Evolutionary conservation across 2,113 vertebrate species (phyloP).

Genomic region (Setophaga petechia): DNA sequence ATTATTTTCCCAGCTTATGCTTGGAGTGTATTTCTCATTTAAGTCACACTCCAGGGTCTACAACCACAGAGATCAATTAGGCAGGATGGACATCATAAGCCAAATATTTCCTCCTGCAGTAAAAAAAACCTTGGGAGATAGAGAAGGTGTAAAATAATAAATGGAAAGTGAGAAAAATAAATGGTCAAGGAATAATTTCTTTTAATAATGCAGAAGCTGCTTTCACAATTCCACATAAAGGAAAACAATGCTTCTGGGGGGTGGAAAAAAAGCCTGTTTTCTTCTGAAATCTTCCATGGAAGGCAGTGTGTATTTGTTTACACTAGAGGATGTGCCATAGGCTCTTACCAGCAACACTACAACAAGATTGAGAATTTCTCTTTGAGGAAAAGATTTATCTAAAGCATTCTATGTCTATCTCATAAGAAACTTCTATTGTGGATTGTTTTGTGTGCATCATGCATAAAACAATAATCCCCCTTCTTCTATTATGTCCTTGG

Average conservation of each 20-base stretch:
- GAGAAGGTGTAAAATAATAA: background rate
- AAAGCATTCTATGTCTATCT: background rate
- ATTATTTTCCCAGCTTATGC: background rate
- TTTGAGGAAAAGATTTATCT: background rate
- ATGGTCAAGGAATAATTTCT: background rate
- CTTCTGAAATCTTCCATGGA: background rate
- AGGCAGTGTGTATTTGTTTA: background rate
- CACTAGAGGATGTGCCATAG: background rate
- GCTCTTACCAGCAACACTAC: background rate
- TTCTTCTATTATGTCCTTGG: background rate
- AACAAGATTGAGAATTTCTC: background rate
- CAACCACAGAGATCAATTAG: background rate
- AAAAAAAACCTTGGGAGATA: background rate
- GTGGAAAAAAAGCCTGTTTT: background rate
- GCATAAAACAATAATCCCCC: background rate
- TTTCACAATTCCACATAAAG: background rate
- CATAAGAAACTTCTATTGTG: background rate
- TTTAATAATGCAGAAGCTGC: background rate
- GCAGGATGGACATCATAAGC: background rate
- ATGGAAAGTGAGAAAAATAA: background rate
- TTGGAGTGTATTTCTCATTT: background rate
- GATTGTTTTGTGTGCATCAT: background rate
- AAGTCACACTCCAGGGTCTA: background rate
- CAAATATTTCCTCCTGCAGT: background rate
- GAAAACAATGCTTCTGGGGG: background rate